These are phyloP conservation scores for Nothobranchius kuhntae DNA, from an alignment of 2,113 vertebrate species.

Conservation along the genomic window DNA sequence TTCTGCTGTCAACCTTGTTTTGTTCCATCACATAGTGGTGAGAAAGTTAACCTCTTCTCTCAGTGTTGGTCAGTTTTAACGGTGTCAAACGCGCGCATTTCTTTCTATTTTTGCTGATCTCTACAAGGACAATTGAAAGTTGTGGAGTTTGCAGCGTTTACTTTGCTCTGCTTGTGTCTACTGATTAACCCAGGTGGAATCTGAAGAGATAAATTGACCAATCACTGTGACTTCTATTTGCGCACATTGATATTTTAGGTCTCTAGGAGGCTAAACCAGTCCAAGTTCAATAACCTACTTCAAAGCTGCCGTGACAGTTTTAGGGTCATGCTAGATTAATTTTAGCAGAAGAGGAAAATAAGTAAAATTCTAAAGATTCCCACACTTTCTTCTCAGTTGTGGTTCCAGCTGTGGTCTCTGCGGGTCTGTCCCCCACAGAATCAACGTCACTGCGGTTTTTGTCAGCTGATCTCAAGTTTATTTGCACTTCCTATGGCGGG, in stretches of 20 bases:
- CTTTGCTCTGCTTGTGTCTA: conserved; percentile 31
- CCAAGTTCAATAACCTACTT: conserved; percentile 34
- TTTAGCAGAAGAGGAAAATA: conserved; percentile 4
- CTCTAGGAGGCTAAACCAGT: conserved; percentile 19
- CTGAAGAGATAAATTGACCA: conserved; percentile 34
- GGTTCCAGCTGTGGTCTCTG: conserved; percentile 68
- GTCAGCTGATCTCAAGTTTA: conserved; percentile 47
- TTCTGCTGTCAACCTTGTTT: too few species aligned
- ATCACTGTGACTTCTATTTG: conserved; percentile 8
- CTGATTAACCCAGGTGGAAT: conserved; percentile 45
- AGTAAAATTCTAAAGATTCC: conserved; percentile 52
- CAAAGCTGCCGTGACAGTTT: conserved; percentile 12
- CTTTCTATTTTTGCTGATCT: conserved; percentile 5
- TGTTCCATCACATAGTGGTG: too few species aligned
- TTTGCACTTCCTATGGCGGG: conserved; percentile 30
- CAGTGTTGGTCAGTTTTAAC: conserved; percentile 1
- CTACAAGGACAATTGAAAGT: background rate
- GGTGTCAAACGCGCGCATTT: conserved; percentile 28
- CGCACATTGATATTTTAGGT: conserved; percentile 14
- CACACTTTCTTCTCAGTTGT: conserved; percentile 58
- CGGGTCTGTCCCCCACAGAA: conserved; percentile 42
- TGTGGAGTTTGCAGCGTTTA: conserved; percentile 4
- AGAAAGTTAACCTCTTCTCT: background rate
- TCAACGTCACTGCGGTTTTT: conserved; percentile 69
- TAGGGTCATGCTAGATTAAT: conserved; percentile 4